A percentile compares a stretch with the other conserved stretches of the same genome.
phyloP scores from a whole-genome alignment of 2,797 vertebrate genomes.

The Streptopelia turtur region DNA sequence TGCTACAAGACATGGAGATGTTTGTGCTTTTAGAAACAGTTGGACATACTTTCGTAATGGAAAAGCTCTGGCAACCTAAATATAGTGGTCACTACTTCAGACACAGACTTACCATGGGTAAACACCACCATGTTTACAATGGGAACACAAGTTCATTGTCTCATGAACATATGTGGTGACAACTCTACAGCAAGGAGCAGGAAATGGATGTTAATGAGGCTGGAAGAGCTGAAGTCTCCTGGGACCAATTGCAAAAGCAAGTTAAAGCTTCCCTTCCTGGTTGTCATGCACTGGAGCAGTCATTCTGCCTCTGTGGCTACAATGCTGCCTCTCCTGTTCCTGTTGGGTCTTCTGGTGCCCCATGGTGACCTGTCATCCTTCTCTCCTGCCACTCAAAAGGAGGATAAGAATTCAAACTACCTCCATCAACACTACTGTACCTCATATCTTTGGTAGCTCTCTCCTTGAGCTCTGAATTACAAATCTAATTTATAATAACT shows the following conservation, averaged over 20 bases:
- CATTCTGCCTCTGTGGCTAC: not conserved
- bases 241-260: constrained; percentile 22
- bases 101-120: not conserved
- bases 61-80: constrained; percentile 24
- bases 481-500: not conserved
- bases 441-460: not conserved
- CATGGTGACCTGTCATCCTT: not conserved
- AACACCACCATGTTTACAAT: not conserved
- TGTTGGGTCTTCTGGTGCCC: not conserved
- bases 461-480: not conserved
- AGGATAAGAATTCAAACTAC: not conserved
- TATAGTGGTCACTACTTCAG: not conserved
- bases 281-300: not conserved
- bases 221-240: constrained; percentile 37
- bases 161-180: not conserved
- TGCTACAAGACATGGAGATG: not conserved
- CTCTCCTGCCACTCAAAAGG: not conserved
- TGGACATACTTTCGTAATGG: not conserved
- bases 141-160: constrained; percentile 22
- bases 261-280: constrained; percentile 4
- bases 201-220: constrained; percentile 46
- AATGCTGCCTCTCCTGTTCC: not conserved
- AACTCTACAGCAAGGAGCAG: not conserved
- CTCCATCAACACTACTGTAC: not conserved
- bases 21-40: not conserved